Evolutionary conservation across 2,797 vertebrate species (phyloP), one percentile per base, ranked within the genome.

Genomic region (Helarctos malayanus): DNA sequence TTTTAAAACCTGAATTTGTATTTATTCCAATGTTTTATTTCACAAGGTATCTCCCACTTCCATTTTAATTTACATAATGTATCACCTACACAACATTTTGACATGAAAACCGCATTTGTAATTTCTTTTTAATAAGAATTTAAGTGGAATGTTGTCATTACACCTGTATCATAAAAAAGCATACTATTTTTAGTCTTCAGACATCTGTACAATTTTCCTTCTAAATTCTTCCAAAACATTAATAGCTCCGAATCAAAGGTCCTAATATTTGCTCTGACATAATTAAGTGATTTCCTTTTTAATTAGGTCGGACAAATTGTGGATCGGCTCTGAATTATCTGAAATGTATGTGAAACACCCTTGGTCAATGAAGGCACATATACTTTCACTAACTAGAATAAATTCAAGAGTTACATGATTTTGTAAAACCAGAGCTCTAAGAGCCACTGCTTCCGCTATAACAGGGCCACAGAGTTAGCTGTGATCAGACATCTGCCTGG

Each of bases 51-150:
- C n/a, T 16, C 68, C 38, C 45, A 88, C 18, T 78, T 79, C 45
- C n/a, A 81, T 49, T 59, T 87, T 68, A 75, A 49, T 89, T 89
- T 83, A 89, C 12, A 84, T 49, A 78, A 92, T 41, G 3, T 47
- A 84, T 59, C 45, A 89, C 23, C 16, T 63, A 78, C 68, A 83
- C 38, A 96, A 59, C 16, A 68, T 90, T 75, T 69, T 88, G n/a
- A 14, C 38, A 93, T 49, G 38, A 84, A 89, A 93, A 61, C 27
- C 13, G 87, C 13, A 88, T 21, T 91, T 75, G 13, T 41, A 87
- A 49, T 94, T 94, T 79, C 32, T 94, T 96, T 78, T 89, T 49
- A 87, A 25, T 86, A 71, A 41, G 61, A 61, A 18, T 76, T 96
- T 91, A 93, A 91, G 61, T 85, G 32, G 61, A 45, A 57, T 63